A percentile compares a stretch with the other conserved stretches of the same genome.
phyloP scores from a whole-genome alignment of 2,113 vertebrate species.

The Cyanocitta stelleri region DNA sequence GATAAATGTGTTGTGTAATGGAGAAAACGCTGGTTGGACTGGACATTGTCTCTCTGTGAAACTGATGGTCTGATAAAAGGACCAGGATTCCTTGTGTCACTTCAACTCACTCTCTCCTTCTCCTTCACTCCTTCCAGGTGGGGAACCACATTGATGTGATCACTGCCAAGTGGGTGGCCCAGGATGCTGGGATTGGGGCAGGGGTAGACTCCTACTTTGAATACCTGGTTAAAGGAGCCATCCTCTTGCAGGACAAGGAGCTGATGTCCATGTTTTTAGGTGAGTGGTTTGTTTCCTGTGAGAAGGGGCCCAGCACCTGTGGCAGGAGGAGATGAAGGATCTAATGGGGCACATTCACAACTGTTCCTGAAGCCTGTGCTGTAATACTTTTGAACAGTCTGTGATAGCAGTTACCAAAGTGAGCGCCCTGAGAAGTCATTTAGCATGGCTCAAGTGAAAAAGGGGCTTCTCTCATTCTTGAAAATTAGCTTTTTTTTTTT shows the following conservation, averaged over 20 bases:
- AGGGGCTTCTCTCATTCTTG: not conserved
- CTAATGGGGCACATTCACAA: not conserved
- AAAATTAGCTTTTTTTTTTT: not conserved
- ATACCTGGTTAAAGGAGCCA: conserved; percentile 95
- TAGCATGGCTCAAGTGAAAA: not conserved
- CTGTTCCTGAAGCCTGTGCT: not conserved
- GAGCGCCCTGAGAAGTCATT: not conserved
- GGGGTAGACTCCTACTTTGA: conserved; percentile 98
- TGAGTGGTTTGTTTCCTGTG: conserved; percentile 49
- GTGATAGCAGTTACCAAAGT: not conserved
- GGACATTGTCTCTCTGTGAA: not conserved
- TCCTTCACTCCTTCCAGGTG: conserved; percentile 71
- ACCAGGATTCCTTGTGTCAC: not conserved
- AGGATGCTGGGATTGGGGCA: conserved; percentile 94
- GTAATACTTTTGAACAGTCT: not conserved
- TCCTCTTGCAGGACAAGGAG: conserved; percentile 90
- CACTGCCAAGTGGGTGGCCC: conserved; percentile 95
- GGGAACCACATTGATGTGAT: conserved; percentile 96
- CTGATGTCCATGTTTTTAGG: conserved; percentile 92
- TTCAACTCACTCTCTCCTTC: not conserved
- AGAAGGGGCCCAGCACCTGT: not conserved
- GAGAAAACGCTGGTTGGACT: not conserved
- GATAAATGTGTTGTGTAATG: not conserved
- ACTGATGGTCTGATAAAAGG: not conserved
- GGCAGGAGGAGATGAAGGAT: not conserved